Conservation (phyloP, 2,113 vertebrate genomes). For the Podarcis muralis region DNA sequence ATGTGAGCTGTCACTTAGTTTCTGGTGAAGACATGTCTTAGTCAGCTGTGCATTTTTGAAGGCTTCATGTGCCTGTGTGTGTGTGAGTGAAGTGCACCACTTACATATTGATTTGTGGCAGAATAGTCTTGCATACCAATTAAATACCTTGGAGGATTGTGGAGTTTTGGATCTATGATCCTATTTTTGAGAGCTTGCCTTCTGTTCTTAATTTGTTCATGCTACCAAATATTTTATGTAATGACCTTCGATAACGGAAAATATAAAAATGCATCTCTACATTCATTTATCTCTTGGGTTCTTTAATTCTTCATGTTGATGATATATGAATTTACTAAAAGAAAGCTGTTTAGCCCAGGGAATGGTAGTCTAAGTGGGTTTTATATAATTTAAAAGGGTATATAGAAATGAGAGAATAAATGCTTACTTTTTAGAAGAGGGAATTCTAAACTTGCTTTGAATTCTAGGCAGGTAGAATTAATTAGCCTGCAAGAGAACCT, state of each 20-base stretch:
- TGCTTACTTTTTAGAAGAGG: neutral
- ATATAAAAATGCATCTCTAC: neutral
- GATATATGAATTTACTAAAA: neutral
- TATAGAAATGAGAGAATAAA: neutral
- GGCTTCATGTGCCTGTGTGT: neutral
- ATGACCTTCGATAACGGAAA: neutral
- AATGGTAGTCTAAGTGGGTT: neutral
- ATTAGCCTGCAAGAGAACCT: neutral
- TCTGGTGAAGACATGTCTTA: neutral
- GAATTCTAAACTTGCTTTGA: neutral
- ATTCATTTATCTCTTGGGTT: neutral
- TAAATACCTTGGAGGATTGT: neutral
- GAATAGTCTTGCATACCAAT: neutral
- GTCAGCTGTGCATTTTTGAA: neutral
- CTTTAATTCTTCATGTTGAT: neutral
- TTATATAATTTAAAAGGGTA: neutral
- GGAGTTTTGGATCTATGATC: neutral
- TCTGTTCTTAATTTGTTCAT: neutral
- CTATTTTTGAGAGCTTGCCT: neutral
- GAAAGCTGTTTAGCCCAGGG: neutral
- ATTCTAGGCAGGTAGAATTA: slow-evolving; percentile 1
- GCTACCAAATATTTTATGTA: neutral
- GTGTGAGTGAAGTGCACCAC: neutral
- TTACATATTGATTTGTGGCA: neutral
- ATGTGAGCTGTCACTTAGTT: neutral